Conservation (phyloP, 2,797 vertebrate genomes). For the Protonibea diacanthus region DNA sequence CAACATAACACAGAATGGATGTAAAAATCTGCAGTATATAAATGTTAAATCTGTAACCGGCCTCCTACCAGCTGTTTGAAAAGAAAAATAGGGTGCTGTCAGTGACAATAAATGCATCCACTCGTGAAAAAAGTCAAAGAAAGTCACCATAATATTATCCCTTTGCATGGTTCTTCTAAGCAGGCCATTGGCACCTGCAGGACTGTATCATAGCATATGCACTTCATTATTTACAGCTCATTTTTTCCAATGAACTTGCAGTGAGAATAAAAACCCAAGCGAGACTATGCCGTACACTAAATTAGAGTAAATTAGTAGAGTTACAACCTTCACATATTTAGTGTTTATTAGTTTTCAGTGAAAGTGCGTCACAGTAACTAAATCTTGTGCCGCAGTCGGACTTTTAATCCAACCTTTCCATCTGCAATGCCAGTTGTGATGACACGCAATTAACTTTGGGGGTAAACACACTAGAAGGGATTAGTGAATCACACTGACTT, state of each 20-base stretch:
- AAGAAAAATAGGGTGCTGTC: constrained; percentile 21
- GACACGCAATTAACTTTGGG: constrained; percentile 71
- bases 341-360: constrained; percentile 14
- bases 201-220: constrained; percentile 46
- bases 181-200: constrained; percentile 39
- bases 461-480: constrained; percentile 68
- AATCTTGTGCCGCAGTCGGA: constrained; percentile 49
- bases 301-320: constrained; percentile 6
- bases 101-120: neutral
- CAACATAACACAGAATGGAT: neutral
- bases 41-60: constrained; percentile 25
- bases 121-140: constrained; percentile 37
- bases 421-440: constrained; percentile 74
- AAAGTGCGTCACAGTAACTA: constrained; percentile 24
- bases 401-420: constrained; percentile 78
- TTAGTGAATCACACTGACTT: constrained; percentile 71
- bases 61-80: constrained; percentile 12
- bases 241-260: constrained; percentile 54
- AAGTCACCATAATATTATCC: constrained; percentile 40
- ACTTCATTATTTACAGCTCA: constrained; percentile 72
- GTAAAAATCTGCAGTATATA: neutral
- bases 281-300: constrained; percentile 27
- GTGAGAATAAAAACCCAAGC: constrained; percentile 43
- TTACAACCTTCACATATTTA: neutral
- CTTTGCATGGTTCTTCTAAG: constrained; percentile 37